Conservation (phyloP, 2,888 invertebrate genomes). For the Cephus sareptanus region DNA sequence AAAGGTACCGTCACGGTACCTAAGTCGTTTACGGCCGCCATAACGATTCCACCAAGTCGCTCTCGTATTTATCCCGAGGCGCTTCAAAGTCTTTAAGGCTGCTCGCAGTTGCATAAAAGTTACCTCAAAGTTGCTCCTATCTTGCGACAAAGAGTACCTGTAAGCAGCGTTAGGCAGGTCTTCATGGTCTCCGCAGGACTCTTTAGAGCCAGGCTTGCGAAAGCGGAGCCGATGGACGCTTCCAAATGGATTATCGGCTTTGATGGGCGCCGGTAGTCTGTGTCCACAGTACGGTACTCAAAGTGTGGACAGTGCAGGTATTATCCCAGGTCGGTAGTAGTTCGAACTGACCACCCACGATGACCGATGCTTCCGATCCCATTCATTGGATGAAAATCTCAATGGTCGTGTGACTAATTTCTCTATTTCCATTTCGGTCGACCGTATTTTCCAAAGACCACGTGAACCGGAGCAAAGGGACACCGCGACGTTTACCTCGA, state of each 20-base stretch:
- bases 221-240: neutral
- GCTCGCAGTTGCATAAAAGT: slow-evolving; percentile 35
- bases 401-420: neutral
- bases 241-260: slow-evolving; percentile 42
- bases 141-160: neutral
- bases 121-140: slow-evolving; percentile 32
- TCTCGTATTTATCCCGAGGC: slow-evolving; percentile 18
- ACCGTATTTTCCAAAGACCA: neutral
- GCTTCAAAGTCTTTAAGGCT: slow-evolving; percentile 38
- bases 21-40: slow-evolving; percentile 51
- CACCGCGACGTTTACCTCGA: neutral
- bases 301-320: neutral
- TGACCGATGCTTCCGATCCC: neutral
- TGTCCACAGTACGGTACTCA: neutral
- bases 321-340: neutral
- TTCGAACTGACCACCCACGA: slow-evolving; percentile 3
- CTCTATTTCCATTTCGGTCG: neutral
- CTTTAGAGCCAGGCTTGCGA: slow-evolving; percentile 20
- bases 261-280: slow-evolving; percentile 33
- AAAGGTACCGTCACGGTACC: slow-evolving; percentile 44
- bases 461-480: neutral
- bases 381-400: neutral
- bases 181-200: neutral
- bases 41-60: slow-evolving; percentile 24
- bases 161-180: neutral